A percentile compares a stretch with the other conserved stretches of the same genome.
Evolutionary conservation across 2,797 vertebrate genomes (phyloP).

Genomic region (Syndactyla subalaris): DNA sequence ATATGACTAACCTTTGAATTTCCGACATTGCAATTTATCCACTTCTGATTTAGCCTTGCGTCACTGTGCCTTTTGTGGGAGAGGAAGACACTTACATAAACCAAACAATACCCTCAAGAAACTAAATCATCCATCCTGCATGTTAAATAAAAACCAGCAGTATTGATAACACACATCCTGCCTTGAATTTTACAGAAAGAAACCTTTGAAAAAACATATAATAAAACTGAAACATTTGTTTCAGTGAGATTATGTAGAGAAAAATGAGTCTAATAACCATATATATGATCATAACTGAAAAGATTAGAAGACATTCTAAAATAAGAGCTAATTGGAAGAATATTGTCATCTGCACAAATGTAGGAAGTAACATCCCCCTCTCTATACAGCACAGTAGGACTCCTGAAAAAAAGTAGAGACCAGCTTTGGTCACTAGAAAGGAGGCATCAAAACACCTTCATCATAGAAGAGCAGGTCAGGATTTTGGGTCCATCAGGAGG

Average conservation of each 20-base stretch:
- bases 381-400: not conserved
- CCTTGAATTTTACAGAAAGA: not conserved
- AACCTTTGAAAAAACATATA: not conserved
- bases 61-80: not conserved
- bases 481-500: not conserved
- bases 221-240: not conserved
- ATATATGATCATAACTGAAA: not conserved
- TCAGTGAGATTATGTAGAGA: not conserved
- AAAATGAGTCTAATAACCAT: not conserved
- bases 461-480: not conserved
- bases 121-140: not conserved
- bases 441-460: not conserved
- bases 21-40: not conserved
- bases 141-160: not conserved
- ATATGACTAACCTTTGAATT: conserved; percentile 14
- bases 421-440: not conserved
- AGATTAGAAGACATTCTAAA: not conserved
- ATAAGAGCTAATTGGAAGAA: not conserved
- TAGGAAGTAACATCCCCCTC: not conserved
- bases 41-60: not conserved
- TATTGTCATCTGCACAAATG: not conserved
- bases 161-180: not conserved
- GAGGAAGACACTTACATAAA: not conserved
- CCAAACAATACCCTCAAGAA: not conserved
- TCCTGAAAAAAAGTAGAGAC: not conserved